Percentiles rank a stretch among this genome's conserved stretches.
phyloP scores from a whole-genome alignment of 2,113 vertebrate genomes.

The Ceuthmochares aereus region DNA sequence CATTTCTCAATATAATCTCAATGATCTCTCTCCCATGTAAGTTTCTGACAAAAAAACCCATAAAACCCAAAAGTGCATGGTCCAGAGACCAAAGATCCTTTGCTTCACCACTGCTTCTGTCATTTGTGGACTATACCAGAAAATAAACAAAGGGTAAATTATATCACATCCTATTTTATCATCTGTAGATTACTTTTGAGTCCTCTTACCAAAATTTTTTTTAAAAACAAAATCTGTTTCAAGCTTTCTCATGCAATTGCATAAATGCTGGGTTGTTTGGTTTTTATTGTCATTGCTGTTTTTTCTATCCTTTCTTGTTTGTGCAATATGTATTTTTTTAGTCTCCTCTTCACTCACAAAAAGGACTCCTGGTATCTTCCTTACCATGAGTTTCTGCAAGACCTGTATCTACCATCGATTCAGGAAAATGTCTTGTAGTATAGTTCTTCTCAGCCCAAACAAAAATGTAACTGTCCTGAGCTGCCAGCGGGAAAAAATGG shows the following conservation, averaged over 20 bases:
- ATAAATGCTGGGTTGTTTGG: rapidly evolving
- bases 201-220: not conserved
- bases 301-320: not conserved
- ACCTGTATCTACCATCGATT: not conserved
- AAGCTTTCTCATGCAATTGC: not conserved
- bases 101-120: not conserved
- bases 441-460: not conserved
- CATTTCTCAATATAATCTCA: not conserved
- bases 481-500: too few species aligned
- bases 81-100: not conserved
- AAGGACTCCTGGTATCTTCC: not conserved
- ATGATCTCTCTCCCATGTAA: not conserved
- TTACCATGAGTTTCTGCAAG: not conserved
- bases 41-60: not conserved
- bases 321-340: not conserved
- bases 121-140: not conserved
- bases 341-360: not conserved
- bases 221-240: not conserved
- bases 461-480: too few species aligned
- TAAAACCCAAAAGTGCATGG: not conserved
- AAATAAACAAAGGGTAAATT: not conserved
- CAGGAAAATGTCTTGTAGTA: not conserved
- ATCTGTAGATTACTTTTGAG: not conserved
- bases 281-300: not conserved
- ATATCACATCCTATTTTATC: not conserved